Conservation (phyloP, 2,113 vertebrate genomes). For the Oxygymnocypris stewartii region DNA sequence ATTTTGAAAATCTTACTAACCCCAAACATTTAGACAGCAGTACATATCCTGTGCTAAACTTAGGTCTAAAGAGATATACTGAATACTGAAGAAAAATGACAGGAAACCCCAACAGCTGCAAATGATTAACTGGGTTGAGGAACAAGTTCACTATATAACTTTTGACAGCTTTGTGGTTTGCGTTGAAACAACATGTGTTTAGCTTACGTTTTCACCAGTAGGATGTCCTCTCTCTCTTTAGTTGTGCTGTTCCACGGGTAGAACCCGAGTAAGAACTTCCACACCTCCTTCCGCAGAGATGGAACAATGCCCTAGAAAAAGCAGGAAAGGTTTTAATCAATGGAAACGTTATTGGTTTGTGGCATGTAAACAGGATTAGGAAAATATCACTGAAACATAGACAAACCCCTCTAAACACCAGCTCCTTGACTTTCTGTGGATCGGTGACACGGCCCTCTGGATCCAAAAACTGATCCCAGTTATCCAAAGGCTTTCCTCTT, state of each 20-base stretch:
- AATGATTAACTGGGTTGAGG: background rate
- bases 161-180: background rate
- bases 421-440: slow-evolving; percentile 75
- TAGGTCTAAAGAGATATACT: background rate
- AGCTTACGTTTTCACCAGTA: slow-evolving; percentile 83
- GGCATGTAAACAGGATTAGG: background rate
- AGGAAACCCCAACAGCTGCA: slow-evolving; percentile 1
- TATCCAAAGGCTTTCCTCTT: slow-evolving; percentile 76
- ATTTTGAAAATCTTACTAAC: background rate
- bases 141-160: background rate
- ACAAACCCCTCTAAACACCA: slow-evolving; percentile 85
- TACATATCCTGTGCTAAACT: background rate
- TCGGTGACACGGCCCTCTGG: slow-evolving; percentile 78
- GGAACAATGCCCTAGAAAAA: slow-evolving; percentile 77
- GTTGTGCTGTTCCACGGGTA: slow-evolving; percentile 84
- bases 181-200: background rate
- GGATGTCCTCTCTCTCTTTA: slow-evolving; percentile 79
- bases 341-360: background rate
- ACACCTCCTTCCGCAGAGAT: slow-evolving; percentile 80
- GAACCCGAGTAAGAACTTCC: slow-evolving; percentile 90
- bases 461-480: slow-evolving; percentile 81
- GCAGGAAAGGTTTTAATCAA: background rate
- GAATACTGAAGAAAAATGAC: background rate
- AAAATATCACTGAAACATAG: background rate
- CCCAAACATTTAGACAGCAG: background rate